A percentile compares a stretch with the other conserved stretches of the same genome.
Conservation (phyloP, 2,113 vertebrate species). For the Junco hyemalis region DNA sequence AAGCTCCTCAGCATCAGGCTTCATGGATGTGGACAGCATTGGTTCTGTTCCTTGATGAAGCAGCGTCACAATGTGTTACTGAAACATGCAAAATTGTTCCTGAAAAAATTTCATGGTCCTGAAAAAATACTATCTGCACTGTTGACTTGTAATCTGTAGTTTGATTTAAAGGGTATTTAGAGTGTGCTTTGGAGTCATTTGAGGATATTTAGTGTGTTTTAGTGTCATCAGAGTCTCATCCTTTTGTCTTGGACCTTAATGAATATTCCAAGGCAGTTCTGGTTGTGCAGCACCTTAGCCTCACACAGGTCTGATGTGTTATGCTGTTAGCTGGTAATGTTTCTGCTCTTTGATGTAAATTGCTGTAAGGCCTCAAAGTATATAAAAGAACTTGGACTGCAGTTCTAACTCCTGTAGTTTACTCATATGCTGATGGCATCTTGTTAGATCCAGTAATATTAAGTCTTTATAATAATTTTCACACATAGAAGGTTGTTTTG, state of each 20-base stretch:
- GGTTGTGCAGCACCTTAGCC: background rate
- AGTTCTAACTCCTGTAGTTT: background rate
- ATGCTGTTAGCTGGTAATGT: background rate
- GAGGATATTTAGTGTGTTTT: background rate
- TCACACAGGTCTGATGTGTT: background rate
- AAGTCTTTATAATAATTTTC: background rate
- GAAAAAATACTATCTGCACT: background rate
- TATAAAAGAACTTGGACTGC: background rate
- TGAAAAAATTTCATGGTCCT: background rate
- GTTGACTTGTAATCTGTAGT: background rate
- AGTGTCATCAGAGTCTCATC: background rate
- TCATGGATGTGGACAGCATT: rapidly evolving
- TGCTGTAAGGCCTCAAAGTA: background rate
- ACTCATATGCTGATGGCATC: background rate
- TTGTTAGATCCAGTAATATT: background rate
- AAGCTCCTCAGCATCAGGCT: background rate
- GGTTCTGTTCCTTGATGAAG: background rate
- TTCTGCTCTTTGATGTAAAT: background rate
- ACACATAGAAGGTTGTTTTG: background rate
- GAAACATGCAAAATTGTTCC: background rate
- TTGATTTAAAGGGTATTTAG: background rate
- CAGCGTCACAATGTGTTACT: rapidly evolving
- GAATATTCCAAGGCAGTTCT: background rate
- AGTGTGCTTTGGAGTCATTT: background rate
- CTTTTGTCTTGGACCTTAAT: background rate